phyloP scores from a whole-genome alignment of 2,888 invertebrate genomes.

The Dryobotodes eremita region DNA sequence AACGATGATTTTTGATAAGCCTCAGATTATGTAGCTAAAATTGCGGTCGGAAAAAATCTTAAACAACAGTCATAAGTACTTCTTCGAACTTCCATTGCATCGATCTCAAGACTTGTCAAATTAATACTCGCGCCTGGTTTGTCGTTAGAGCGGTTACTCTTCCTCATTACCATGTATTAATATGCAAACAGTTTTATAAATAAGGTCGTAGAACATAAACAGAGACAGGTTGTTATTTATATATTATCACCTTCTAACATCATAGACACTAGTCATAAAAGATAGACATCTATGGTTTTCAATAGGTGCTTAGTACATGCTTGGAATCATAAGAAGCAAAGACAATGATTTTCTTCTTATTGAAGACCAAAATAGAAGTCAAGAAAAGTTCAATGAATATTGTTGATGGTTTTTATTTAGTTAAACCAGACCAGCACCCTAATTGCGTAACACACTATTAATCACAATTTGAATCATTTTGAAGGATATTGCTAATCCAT shows the following conservation, averaged over 20 bases:
- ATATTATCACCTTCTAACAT: slow-evolving; percentile 48
- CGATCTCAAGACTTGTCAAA: neutral
- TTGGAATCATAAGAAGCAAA: slow-evolving; percentile 34
- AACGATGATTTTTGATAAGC: neutral
- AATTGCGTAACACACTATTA: no score
- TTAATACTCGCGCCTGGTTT: slow-evolving; percentile 14
- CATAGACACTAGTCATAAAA: slow-evolving; percentile 38
- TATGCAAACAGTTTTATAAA: slow-evolving; percentile 46
- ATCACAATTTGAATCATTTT: no score
- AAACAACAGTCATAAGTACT: no score
- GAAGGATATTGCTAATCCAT: no score
- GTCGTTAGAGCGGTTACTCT: slow-evolving; percentile 13
- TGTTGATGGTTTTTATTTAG: no score
- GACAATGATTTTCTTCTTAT: slow-evolving; percentile 24
- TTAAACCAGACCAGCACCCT: no score
- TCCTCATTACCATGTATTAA: slow-evolving; percentile 21
- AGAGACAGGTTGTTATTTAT: slow-evolving; percentile 50
- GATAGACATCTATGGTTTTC: slow-evolving; percentile 50
- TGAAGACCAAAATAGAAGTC: neutral
- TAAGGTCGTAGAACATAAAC: slow-evolving; percentile 40
- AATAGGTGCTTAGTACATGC: slow-evolving; percentile 33
- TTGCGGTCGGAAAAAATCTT: no score
- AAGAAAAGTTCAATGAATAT: neutral
- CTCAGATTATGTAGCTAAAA: neutral
- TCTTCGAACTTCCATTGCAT: neutral